Evolutionary conservation across 2,888 invertebrate genomes (phyloP).

Genomic region (Polydrusus pterygomalis): DNA sequence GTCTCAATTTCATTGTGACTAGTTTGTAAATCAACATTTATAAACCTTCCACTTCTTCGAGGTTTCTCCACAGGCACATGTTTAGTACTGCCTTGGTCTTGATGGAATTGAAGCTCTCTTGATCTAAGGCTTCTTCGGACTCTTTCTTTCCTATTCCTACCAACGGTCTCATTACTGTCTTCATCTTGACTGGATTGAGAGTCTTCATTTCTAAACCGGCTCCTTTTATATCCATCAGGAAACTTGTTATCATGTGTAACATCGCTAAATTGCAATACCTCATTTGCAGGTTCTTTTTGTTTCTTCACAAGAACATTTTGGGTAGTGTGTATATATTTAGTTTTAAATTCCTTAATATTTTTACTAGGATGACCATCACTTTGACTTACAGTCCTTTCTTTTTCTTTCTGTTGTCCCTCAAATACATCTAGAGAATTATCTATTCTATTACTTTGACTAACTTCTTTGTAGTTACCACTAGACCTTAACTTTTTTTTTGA

Average conservation of each 20-base stretch:
- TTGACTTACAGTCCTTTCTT: not conserved
- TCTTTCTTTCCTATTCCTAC: not conserved
- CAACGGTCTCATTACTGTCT: not conserved
- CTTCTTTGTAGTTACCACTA: not conserved
- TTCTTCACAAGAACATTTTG: not conserved
- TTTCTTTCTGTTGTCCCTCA: not conserved
- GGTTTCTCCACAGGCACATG: not conserved
- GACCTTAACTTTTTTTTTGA: conserved; percentile 16
- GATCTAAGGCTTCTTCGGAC: not conserved
- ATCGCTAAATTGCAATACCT: not conserved
- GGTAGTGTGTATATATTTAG: not conserved
- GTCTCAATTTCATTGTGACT: not conserved
- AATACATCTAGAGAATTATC: not conserved
- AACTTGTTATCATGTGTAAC: not conserved
- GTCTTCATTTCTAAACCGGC: not conserved
- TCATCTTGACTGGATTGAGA: conserved; percentile 9
- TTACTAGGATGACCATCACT: not conserved
- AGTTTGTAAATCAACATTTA: not conserved
- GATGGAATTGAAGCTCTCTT: not conserved
- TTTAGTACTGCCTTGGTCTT: not conserved
- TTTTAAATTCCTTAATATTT: not conserved
- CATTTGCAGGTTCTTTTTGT: not conserved
- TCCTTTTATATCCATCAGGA: not conserved
- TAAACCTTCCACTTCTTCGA: not conserved
- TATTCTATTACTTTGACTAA: conserved; percentile 4